These are phyloP conservation scores for Acrocephalus scirpaceus DNA, from an alignment of 2,797 vertebrate species.

Conservation along the genomic window DNA sequence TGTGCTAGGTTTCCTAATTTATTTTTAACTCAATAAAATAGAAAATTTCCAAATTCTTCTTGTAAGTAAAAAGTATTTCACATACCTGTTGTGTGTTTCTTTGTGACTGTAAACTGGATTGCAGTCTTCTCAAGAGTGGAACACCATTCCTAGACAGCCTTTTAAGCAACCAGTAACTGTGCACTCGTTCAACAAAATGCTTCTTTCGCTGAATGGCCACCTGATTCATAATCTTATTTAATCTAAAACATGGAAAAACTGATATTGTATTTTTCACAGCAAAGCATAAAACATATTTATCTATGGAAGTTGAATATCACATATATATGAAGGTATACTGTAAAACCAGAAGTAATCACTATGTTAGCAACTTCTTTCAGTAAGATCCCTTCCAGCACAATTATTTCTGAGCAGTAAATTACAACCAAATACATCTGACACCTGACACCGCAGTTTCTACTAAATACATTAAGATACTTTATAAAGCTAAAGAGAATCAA, in stretches of 20 bases:
- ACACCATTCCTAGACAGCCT: constrained; percentile 93
- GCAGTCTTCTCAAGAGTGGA: constrained; percentile 91
- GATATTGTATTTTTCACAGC: constrained; percentile 57
- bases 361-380: background rate
- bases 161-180: constrained; percentile 97
- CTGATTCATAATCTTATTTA: constrained; percentile 95
- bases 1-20: background rate
- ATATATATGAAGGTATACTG: background rate
- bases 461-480: background rate
- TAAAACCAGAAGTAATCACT: background rate
- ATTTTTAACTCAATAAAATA: background rate
- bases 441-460: background rate
- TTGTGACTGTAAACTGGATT: constrained; percentile 90
- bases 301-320: background rate
- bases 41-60: background rate
- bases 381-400: background rate
- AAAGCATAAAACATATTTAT: background rate
- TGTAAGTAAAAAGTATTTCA: background rate
- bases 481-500: background rate
- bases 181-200: constrained; percentile 92
- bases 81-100: constrained; percentile 88
- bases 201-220: constrained; percentile 96
- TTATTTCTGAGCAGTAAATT: background rate
- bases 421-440: background rate
- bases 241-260: constrained; percentile 79